phyloP scores from a whole-genome alignment of 2,797 vertebrate genomes.

The Poeciliopsis turneri region DNA sequence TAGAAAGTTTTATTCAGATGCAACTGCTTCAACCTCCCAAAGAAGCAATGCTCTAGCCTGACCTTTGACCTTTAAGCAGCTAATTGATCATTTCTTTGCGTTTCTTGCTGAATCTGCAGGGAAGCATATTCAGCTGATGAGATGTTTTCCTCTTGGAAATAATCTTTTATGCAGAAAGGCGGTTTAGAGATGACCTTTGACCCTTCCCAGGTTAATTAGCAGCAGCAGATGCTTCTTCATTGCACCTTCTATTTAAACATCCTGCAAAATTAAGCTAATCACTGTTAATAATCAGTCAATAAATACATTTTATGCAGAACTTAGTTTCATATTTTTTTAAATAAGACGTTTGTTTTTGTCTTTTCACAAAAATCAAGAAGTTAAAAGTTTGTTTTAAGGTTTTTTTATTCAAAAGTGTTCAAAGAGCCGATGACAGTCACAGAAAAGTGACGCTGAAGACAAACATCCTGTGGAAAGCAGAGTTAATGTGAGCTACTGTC shows the following conservation, averaged over 20 bases:
- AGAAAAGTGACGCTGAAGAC: not conserved
- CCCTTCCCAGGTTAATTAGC: not conserved
- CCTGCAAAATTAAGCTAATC: not conserved
- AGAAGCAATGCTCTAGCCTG: not conserved
- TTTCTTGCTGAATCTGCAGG: not conserved
- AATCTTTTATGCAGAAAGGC: not conserved
- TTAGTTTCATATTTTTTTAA: not conserved
- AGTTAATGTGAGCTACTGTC: conserved; percentile 25
- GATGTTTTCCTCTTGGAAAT: not conserved
- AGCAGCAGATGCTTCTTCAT: too few relatives aligned
- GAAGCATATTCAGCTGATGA: not conserved
- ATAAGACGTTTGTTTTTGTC: not conserved
- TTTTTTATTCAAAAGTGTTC: not conserved
- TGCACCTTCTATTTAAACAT: not conserved
- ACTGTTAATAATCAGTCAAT: not conserved
- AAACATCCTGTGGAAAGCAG: conserved; percentile 2
- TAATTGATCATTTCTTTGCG: not conserved
- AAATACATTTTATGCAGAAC: not conserved
- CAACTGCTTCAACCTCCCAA: not conserved
- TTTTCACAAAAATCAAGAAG: not conserved
- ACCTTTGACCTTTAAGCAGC: not conserved
- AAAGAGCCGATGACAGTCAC: not conserved
- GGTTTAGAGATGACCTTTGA: not conserved
- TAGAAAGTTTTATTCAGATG: not conserved
- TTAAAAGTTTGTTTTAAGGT: not conserved